phyloP scores from a whole-genome alignment of 2,888 invertebrate species.

The Imbricaverruca yamaguchii region DNA sequence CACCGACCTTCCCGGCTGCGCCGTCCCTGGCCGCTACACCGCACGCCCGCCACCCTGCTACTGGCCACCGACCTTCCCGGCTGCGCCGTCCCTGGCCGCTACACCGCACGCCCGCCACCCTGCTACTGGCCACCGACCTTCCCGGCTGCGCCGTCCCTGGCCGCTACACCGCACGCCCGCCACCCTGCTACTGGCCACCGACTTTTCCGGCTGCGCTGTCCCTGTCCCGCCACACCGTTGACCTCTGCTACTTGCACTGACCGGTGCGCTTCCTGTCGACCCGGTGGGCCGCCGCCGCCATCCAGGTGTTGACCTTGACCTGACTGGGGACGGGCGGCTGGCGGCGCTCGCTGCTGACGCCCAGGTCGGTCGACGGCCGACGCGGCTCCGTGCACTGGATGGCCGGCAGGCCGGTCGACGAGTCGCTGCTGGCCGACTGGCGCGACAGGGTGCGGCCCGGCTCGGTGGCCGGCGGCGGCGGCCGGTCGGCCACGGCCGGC shows the following conservation, averaged over 20 bases:
- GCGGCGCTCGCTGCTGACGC: background rate
- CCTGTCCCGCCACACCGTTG: no score
- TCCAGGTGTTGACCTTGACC: slow-evolving; percentile 2
- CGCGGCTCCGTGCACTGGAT: background rate
- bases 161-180: no score
- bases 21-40: no score
- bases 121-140: background rate
- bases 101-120: background rate
- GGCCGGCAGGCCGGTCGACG: background rate
- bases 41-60: no score
- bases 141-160: no score
- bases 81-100: no score
- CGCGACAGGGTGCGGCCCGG: background rate
- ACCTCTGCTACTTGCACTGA: background rate
- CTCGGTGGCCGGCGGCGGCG: background rate
- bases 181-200: no score
- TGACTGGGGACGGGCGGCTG: background rate
- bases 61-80: no score
- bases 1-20: no score
- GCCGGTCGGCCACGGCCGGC: background rate
- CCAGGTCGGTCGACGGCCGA: background rate
- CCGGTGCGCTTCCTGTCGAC: background rate
- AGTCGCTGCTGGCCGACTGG: background rate
- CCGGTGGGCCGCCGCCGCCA: background rate
- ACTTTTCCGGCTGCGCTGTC: no score